These are phyloP conservation scores for Euplagia quadripunctaria DNA, from an alignment of 2,888 invertebrate species.

Conservation along the genomic window DNA sequence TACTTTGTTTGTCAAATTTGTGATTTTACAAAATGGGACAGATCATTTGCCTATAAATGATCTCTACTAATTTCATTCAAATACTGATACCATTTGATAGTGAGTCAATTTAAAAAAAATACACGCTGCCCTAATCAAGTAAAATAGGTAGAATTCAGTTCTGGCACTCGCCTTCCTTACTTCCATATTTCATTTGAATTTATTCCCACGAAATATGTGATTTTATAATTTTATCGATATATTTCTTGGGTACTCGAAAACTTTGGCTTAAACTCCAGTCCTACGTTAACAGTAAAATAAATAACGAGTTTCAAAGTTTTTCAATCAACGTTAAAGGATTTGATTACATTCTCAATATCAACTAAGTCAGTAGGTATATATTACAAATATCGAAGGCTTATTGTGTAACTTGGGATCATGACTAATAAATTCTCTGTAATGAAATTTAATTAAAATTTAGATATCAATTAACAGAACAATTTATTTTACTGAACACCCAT, in stretches of 20 bases:
- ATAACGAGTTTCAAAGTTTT: conserved; percentile 12
- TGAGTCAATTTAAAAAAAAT: too few relatives aligned
- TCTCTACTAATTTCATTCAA: too few relatives aligned
- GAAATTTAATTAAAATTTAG: not conserved
- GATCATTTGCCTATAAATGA: too few relatives aligned
- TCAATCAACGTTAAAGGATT: conserved; percentile 15
- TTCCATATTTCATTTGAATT: not conserved
- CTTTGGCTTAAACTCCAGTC: not conserved
- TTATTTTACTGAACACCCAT: too few relatives aligned
- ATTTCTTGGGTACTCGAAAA: not conserved
- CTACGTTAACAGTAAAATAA: not conserved
- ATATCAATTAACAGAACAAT: not conserved
- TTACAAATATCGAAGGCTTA: not conserved
- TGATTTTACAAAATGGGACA: too few relatives aligned
- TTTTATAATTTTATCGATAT: not conserved
- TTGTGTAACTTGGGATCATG: not conserved
- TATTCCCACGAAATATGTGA: not conserved
- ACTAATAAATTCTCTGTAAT: not conserved
- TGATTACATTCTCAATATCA: conserved; percentile 14
- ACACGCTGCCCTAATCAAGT: too few relatives aligned
- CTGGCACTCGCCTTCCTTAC: too few relatives aligned
- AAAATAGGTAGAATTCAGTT: too few relatives aligned
- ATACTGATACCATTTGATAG: too few relatives aligned
- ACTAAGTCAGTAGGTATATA: conserved; percentile 1
- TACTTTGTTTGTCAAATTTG: too few relatives aligned